Base-by-base conservation (phyloP, 2,113 vertebrate species). In the Poeciliopsis occidentalis region DNA sequence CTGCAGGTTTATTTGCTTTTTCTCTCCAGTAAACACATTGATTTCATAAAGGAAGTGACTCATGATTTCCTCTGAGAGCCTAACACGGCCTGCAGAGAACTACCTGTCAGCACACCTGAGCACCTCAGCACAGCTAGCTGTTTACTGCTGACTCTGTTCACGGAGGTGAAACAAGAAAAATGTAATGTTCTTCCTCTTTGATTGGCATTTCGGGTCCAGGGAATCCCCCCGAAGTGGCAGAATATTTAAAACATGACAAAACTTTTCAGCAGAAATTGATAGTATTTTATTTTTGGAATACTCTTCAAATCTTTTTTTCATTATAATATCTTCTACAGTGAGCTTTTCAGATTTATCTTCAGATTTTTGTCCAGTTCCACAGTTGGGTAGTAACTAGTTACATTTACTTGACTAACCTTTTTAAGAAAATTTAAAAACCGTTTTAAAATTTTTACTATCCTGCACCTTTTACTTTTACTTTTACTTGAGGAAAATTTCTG, bases 61-160 rank as follows among this genome's bases (percentile, higher is more conserved):
- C 69, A 67, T 94, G 93, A 94, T 95, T 95, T 95, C 94, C 92
- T 92, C 78, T 31, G 89, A 72, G 90, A 71, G 68, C 62, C 1
- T n/a, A 68, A n/a, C 11, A 37, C 24, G 83, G 81, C 85, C 91
- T 73, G 68, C 47, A 73, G 87, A 93, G 85, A 88, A 68, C 76
- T 85, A 92, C 92, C 88, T 93, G 90, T 92, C 91, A 91, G 89
- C 91, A 88, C 94, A 94, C 93, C 94, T 94, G 93, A 92, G 91
- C 92, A 82, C 77, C 88, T 82, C 72, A 22, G 82, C 86, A 74
- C 83, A 79, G 82, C 60, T 81, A 39, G 37, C 54, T 69, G 73
- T 83, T 90, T 88, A 85, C 75, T 80, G 93, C 92, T 93, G 92
- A 93, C 91, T 85, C 64, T 80, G 89, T 73, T 88, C 81, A 88